Percentiles rank a stretch among this genome's conserved stretches.
Conservation (phyloP, 2,888 invertebrate species). For the Lithophane ornitopus region DNA sequence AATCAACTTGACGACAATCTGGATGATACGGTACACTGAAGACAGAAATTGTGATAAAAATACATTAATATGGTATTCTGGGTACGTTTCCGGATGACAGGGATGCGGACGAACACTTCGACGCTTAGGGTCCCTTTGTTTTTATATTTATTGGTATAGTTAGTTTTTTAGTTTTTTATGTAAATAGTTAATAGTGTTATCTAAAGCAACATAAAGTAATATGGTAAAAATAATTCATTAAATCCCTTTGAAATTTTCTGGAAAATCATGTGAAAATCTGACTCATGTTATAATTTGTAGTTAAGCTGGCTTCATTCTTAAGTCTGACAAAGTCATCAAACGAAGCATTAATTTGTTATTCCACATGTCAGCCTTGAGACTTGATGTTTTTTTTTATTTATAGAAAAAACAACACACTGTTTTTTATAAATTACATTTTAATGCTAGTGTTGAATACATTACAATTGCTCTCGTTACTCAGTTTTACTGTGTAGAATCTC, state of each 20-base stretch:
- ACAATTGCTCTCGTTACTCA: conserved; percentile 40
- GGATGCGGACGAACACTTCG: too few species aligned
- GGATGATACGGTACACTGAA: neutral
- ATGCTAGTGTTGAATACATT: conserved; percentile 36
- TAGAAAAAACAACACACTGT: conserved; percentile 29
- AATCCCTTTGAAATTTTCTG: neutral
- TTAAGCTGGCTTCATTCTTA: neutral
- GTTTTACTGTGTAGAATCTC: conserved; percentile 74
- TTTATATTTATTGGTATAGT: too few species aligned
- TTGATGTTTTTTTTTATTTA: neutral
- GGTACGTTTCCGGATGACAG: too few species aligned
- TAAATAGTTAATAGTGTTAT: too few species aligned
- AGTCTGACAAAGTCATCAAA: conserved; percentile 1
- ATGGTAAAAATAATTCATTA: neutral
- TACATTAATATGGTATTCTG: too few species aligned
- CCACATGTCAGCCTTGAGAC: neutral
- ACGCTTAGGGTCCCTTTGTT: too few species aligned
- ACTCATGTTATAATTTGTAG: neutral
- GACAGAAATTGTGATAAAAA: neutral
- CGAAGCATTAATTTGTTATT: conserved; percentile 7
- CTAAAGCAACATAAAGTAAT: too few species aligned
- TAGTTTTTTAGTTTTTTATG: too few species aligned
- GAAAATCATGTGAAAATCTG: neutral
- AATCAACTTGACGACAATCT: neutral
- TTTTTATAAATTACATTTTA: conserved; percentile 45